Percentiles rank a stretch among this genome's conserved stretches.
Conservation (phyloP, 2,888 invertebrate genomes). For the Tachystola acroxantha region DNA sequence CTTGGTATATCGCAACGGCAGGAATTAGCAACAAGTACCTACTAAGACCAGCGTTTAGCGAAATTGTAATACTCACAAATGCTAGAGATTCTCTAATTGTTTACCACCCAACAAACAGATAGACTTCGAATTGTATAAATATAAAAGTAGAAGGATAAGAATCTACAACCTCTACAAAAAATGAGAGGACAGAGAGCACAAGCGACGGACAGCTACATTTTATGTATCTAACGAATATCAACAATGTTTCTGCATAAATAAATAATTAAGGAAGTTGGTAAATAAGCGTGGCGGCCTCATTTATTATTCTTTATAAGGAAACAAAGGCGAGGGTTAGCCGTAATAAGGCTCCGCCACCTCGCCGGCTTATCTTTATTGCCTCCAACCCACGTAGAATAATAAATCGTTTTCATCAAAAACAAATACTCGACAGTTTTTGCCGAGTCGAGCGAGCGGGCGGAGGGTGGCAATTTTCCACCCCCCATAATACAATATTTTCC, state of each 20-base stretch:
- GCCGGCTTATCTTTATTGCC: constrained; percentile 79
- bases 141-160: no score
- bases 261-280: constrained; percentile 76
- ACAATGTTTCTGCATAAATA: constrained; percentile 72
- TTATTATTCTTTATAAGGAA: constrained; percentile 79
- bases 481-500: constrained; percentile 79
- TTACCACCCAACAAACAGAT: no score
- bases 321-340: constrained; percentile 79
- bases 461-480: constrained; percentile 77
- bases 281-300: constrained; percentile 76
- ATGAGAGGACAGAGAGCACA: neutral
- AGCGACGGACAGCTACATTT: neutral
- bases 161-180: no score
- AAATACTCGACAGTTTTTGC: constrained; percentile 80
- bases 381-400: constrained; percentile 79
- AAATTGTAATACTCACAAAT: no score
- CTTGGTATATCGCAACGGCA: no score
- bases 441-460: constrained; percentile 74
- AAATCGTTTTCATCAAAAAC: constrained; percentile 80
- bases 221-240: constrained; percentile 47
- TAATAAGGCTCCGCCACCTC: constrained; percentile 79
- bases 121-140: no score
- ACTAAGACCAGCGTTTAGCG: no score
- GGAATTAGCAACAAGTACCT: no score
- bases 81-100: no score